Percentiles rank a stretch among this genome's conserved stretches.
phyloP scores from a whole-genome alignment of 2,113 vertebrate genomes.

The Pseudorhombus dupliciocellatus region DNA sequence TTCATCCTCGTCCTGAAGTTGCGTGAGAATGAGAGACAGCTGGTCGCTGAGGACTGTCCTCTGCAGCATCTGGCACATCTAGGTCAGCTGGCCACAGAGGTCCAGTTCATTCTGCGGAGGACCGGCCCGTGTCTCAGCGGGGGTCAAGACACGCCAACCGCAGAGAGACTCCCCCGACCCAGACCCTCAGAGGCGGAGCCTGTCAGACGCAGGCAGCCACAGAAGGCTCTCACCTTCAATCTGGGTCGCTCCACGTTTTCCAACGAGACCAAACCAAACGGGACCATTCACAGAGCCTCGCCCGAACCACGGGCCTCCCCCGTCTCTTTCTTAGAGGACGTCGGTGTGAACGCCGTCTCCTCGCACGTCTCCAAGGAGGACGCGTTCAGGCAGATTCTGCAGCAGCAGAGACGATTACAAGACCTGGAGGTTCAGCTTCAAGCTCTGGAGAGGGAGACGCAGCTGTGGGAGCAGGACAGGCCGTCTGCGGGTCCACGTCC shows the following conservation, averaged over 20 bases:
- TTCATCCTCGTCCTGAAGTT: conserved; percentile 89
- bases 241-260: conserved; percentile 71
- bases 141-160: conserved; percentile 57
- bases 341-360: not conserved
- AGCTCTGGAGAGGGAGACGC: conserved; percentile 79
- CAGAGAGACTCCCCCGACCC: conserved; percentile 14
- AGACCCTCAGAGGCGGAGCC: conserved; percentile 72
- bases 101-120: conserved; percentile 88
- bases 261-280: conserved; percentile 34
- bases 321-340: not conserved
- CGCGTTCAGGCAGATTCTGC: conserved; percentile 80
- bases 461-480: conserved; percentile 66
- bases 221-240: conserved; percentile 82
- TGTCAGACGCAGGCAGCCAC: conserved; percentile 71
- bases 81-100: conserved; percentile 87
- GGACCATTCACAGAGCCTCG: conserved; percentile 39
- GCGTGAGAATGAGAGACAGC: conserved; percentile 86
- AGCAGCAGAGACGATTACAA: conserved; percentile 82
- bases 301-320: conserved; percentile 48
- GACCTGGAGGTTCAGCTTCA: conserved; percentile 79
- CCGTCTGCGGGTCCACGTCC: conserved; percentile 9
- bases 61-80: conserved; percentile 87
- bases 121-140: conserved; percentile 85
- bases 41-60: conserved; percentile 87
- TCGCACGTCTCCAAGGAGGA: conserved; percentile 79